Base-by-base conservation (phyloP, 2,113 vertebrate genomes). In the Peucedramus taeniatus region DNA sequence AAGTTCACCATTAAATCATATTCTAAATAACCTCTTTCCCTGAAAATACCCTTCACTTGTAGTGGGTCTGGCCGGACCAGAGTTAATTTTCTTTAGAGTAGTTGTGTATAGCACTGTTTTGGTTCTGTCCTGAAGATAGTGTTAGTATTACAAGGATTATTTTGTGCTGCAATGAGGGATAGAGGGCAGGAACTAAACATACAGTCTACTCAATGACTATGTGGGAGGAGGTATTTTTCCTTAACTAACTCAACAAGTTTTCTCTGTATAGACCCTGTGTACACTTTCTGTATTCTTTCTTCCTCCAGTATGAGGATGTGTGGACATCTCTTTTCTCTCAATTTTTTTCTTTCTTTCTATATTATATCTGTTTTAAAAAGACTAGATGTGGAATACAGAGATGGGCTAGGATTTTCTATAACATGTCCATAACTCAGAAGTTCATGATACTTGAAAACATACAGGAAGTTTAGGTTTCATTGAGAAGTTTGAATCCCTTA, bases 241-340 rank as follows among this genome's bases (percentile, higher is more conserved):
- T 83, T 42, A 47, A 31, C 2, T 61, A n/a, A n/a, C n/a, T 77
- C 28, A 30, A 30, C 14, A 90, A 54, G 4, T 6, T 71, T 1
- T 23, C 10, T 68, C 4, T 44, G 8, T 14, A 39, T 4, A 80
- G 12, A 33, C 0, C 1, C 22, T 31, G 2, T 54, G 21, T 22
- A 50, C 4, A 68, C 30, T 77, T 72, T 50, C 3, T n/a, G 7
- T 53, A 68, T 81, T 40, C 7, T 54, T 84, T 83, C 28, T 64
- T 64, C 15, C 13, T 45, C 7, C 13, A 37, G 8, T 8, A 64
- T 53, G 5, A 70, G 2, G 13, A 35, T 33, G 4, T 47, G 7
- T 53, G 24, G 17, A 40, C 6, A 64, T 40, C 5, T 40, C 3
- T 63, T 49, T 68, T 59, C 12, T 59, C 22, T 74, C 30, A 42